These are phyloP conservation scores for Periophthalmus magnuspinnatus DNA, from an alignment of 2,797 vertebrate species.

Conservation along the genomic window DNA sequence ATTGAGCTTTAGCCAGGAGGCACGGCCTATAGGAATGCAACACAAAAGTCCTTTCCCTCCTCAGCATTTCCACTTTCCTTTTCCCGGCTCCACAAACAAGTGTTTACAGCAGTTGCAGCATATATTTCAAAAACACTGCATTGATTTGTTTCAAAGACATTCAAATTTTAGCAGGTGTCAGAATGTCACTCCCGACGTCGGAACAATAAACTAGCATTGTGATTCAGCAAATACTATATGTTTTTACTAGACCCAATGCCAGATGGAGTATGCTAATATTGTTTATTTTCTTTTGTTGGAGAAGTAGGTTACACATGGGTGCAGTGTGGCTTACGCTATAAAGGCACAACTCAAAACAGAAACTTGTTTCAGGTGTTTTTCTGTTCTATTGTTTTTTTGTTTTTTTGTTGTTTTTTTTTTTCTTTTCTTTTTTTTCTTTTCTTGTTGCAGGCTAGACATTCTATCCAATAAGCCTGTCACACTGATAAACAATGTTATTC, in stretches of 20 bases:
- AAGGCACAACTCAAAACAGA: background rate
- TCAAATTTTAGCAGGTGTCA: slow-evolving; percentile 50
- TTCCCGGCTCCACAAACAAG: slow-evolving; percentile 43
- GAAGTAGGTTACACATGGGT: slow-evolving; percentile 15
- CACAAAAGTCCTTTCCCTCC: slow-evolving; percentile 37
- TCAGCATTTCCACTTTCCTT: slow-evolving; percentile 26
- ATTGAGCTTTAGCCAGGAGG: slow-evolving; percentile 51
- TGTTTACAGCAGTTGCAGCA: slow-evolving; percentile 32
- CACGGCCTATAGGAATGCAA: slow-evolving; percentile 65
- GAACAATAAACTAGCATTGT: slow-evolving; percentile 39
- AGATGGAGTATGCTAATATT: slow-evolving; percentile 33
- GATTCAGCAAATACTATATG: slow-evolving; percentile 48
- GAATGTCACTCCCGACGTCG: slow-evolving; percentile 44
- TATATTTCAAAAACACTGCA: slow-evolving; percentile 48
- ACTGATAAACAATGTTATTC: no score
- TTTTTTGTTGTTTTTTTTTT: no score
- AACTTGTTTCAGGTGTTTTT: no score
- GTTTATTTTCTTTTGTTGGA: slow-evolving; percentile 33
- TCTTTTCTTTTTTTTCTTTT: no score
- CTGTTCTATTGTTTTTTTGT: no score
- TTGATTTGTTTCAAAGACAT: slow-evolving; percentile 48
- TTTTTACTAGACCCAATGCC: slow-evolving; percentile 34
- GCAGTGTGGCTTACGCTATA: slow-evolving; percentile 13
- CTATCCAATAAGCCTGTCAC: no score
- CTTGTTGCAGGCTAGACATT: no score